Conservation (phyloP, 2,888 invertebrate genomes). For the Rhopalosiphum nymphaeae region DNA sequence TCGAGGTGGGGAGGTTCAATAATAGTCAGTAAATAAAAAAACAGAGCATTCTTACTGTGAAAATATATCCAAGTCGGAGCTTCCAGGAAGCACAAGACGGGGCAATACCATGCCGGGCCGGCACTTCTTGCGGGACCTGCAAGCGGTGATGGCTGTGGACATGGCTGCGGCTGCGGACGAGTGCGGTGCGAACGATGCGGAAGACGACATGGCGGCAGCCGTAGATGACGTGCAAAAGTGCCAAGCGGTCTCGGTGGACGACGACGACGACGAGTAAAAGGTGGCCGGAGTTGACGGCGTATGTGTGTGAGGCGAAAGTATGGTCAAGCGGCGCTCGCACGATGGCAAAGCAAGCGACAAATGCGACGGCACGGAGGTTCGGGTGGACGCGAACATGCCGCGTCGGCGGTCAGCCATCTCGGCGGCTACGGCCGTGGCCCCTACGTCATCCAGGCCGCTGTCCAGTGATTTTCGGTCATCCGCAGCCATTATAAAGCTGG, state of each 20-base stretch:
- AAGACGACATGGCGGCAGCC: constrained; percentile 72
- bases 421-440: constrained; percentile 72
- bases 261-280: constrained; percentile 45
- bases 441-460: constrained; percentile 71
- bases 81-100: constrained; percentile 78
- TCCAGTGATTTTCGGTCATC: constrained; percentile 70
- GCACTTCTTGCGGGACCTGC: constrained; percentile 74
- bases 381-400: constrained; percentile 75
- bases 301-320: constrained; percentile 79
- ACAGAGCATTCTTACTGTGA: constrained; percentile 73
- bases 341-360: constrained; percentile 79
- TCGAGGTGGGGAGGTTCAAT: not conserved
- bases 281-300: constrained; percentile 70
- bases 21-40: not conserved
- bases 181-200: constrained; percentile 68
- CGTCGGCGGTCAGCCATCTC: constrained; percentile 78
- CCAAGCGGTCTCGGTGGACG: constrained; percentile 27
- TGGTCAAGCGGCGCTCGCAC: constrained; percentile 77
- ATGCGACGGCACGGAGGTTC: constrained; percentile 74
- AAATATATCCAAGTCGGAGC: constrained; percentile 79
- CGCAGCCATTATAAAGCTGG: constrained; percentile 57
- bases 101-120: constrained; percentile 80
- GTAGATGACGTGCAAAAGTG: constrained; percentile 68
- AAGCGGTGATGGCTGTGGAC: constrained; percentile 71
- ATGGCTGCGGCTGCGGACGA: constrained; percentile 75